phyloP scores from a whole-genome alignment of 2,113 vertebrate species.

The Dolichotis patagonum region DNA sequence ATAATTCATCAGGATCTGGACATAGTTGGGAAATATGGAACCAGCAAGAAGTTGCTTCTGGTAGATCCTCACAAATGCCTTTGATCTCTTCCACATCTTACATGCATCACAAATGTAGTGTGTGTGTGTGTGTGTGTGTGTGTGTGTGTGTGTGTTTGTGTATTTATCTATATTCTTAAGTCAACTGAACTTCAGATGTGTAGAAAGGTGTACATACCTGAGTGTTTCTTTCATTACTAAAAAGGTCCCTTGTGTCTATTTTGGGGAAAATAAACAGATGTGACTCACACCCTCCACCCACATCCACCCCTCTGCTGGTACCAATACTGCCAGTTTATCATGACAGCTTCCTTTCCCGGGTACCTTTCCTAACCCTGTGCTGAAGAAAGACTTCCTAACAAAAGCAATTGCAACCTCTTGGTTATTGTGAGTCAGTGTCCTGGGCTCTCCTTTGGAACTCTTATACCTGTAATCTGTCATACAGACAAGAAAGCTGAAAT shows the following conservation, averaged over 20 bases:
- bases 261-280: not conserved
- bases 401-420: not conserved
- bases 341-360: rapidly evolving
- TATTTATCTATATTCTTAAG: not conserved
- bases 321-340: not conserved
- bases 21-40: not conserved
- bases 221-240: not conserved
- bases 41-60: not conserved
- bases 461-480: not conserved
- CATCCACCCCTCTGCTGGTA: not conserved
- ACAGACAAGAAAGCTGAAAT: not conserved
- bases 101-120: not conserved
- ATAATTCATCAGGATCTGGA: not conserved
- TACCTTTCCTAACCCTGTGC: no score
- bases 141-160: not conserved
- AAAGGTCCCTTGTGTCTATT: not conserved
- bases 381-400: not conserved
- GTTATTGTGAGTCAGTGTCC: not conserved
- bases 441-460: not conserved
- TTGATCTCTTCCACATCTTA: not conserved
- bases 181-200: not conserved
- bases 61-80: not conserved
- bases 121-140: not conserved
- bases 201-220: not conserved
- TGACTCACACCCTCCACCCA: rapidly evolving